Evolutionary conservation across 2,113 vertebrate species (phyloP).

Genomic region (Osmerus eperlanus): DNA sequence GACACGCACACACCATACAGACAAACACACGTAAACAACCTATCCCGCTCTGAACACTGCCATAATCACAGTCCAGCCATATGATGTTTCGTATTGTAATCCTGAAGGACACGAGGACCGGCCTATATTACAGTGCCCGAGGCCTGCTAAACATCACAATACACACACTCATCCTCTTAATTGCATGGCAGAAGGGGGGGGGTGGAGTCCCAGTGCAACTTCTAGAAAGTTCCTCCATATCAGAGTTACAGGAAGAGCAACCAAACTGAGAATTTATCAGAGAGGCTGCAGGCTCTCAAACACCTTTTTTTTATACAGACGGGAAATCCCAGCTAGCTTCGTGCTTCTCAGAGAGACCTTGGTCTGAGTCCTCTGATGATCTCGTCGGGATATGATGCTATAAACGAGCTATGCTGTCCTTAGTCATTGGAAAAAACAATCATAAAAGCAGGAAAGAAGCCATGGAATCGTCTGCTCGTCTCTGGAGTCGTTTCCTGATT

Average conservation of each 20-base stretch:
- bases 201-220: background rate
- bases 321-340: background rate
- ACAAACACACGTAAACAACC: slow-evolving; percentile 4
- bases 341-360: too few species aligned
- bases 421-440: too few species aligned
- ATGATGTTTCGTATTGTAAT: slow-evolving; percentile 39
- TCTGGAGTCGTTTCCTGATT: slow-evolving; percentile 11
- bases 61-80: slow-evolving; percentile 40
- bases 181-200: background rate
- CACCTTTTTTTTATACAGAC: background rate
- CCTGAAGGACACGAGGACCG: slow-evolving; percentile 30
- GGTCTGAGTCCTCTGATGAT: too few species aligned
- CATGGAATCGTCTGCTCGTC: too few species aligned
- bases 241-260: background rate
- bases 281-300: too few species aligned
- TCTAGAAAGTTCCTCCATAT: slow-evolving; percentile 13
- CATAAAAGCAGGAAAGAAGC: too few species aligned
- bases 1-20: slow-evolving; percentile 16
- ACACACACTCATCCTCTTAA: background rate
- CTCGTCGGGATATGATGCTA: too few species aligned
- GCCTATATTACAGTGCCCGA: slow-evolving; percentile 26
- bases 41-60: slow-evolving; percentile 10
- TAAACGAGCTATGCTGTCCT: too few species aligned
- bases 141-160: slow-evolving; percentile 21
- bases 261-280: background rate